Base-by-base conservation (phyloP, 2,888 invertebrate genomes). In the Eristalinus sepulchralis region DNA sequence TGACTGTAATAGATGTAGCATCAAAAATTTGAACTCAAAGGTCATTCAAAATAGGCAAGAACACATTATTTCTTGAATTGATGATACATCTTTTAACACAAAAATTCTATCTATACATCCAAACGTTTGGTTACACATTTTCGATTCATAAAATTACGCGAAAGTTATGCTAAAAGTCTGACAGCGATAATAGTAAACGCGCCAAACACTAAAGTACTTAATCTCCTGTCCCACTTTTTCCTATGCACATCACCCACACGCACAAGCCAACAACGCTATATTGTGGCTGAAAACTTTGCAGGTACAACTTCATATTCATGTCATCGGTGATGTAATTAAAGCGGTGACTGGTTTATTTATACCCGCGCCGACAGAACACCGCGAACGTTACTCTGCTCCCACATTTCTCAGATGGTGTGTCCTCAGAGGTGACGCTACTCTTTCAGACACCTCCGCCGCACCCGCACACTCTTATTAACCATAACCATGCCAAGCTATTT, bases 311-410 rank as follows among this genome's bases (percentile, higher is more conserved):
- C 75, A 71, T 80, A 80, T 80, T 75, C 80, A 80, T 80, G 80
- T 84, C 80, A 84, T 84, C 75, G 66, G 66, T 84, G 84, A 80
- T 84, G 80, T 80, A 75, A 84, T 66, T 84, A 76, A 82, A 84
- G 66, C 66, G 55, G 73, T 60, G 75, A 80, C 84, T 70, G 70
- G 80, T 84, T 84, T 84, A 80, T 84, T 84, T 83, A 70, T 79
- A 78, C 55, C 2, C 27, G 27, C 2, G 36, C 73, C 57, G 70
- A 62, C 64, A 47, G 31, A 75, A 60, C 68, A 75, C 53, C 64
- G 59, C 60, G 53, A 70, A 34, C 53, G 55, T 27, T 68, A 47
- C 20, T 59, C 59, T 60, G 57, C 78, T 78, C 73, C 73, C 75
- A 84, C 75, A 79, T 76, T 59, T 71, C 59, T 33, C 27, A 59